phyloP scores from a whole-genome alignment of 1,140 invertebrate genomes.

The Diuraphis noxia region DNA sequence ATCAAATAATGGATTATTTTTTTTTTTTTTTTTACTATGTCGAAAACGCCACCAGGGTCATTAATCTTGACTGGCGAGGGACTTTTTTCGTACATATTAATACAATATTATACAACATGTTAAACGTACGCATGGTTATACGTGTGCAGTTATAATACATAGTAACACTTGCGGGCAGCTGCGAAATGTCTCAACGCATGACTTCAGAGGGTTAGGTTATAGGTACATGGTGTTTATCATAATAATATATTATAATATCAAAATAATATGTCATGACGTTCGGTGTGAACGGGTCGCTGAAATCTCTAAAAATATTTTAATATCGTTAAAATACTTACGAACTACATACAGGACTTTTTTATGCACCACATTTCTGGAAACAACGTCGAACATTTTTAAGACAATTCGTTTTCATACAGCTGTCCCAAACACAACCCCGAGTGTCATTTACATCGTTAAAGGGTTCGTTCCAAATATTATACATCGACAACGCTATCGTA shows the following conservation, averaged over 20 bases:
- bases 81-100: background rate
- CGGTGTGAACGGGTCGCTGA: background rate
- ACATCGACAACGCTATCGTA: too few relatives aligned
- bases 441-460: too few relatives aligned
- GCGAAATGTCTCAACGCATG: background rate
- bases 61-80: background rate
- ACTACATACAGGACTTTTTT: too few relatives aligned
- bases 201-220: background rate
- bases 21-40: background rate
- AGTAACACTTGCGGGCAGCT: background rate
- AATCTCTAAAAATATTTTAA: background rate
- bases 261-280: background rate
- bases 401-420: too few relatives aligned
- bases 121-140: background rate
- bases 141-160: background rate
- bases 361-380: too few relatives aligned
- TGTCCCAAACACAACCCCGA: too few relatives aligned
- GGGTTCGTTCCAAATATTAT: too few relatives aligned
- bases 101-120: background rate
- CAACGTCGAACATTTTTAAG: too few relatives aligned
- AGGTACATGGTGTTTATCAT: background rate
- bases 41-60: background rate
- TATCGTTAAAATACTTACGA: too few relatives aligned
- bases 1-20: conserved; percentile 7
- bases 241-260: too few relatives aligned